phyloP scores from a whole-genome alignment of 2,888 invertebrate species.

The Hirtodrosophila trivittata region DNA sequence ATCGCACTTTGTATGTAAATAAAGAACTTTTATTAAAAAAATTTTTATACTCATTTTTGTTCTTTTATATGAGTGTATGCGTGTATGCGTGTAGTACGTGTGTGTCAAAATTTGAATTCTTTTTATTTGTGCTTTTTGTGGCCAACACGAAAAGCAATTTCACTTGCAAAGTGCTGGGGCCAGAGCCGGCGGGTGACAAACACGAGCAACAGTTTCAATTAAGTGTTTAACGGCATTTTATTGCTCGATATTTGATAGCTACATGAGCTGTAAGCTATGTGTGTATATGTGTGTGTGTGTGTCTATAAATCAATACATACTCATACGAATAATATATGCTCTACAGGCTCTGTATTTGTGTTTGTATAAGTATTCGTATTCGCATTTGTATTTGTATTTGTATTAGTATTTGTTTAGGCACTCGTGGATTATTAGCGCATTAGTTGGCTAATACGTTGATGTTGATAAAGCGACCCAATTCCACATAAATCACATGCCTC shows the following conservation, averaged over 20 bases:
- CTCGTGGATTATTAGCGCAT: constrained; percentile 76
- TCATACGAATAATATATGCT: constrained; percentile 7
- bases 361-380: constrained; percentile 19
- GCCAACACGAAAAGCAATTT: constrained; percentile 66
- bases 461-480: constrained; percentile 51
- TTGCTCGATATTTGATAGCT: constrained; percentile 71
- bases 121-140: constrained; percentile 39
- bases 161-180: constrained; percentile 53
- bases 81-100: constrained; percentile 5
- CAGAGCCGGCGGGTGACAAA: constrained; percentile 11
- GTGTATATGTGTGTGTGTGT: constrained; percentile 13
- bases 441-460: constrained; percentile 67
- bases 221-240: constrained; percentile 75
- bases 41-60: constrained; percentile 6
- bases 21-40: constrained; percentile 73
- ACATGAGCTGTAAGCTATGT: constrained; percentile 28
- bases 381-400: constrained; percentile 38
- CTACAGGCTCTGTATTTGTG: constrained; percentile 10
- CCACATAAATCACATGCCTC: constrained; percentile 56
- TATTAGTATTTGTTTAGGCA: constrained; percentile 68
- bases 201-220: constrained; percentile 74
- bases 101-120: constrained; percentile 30
- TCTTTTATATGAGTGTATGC: constrained; percentile 27
- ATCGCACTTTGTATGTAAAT: constrained; percentile 74
- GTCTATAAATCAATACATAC: constrained; percentile 69